Conservation (phyloP, 2,113 vertebrate genomes). For the Illadopsis cleaveri region DNA sequence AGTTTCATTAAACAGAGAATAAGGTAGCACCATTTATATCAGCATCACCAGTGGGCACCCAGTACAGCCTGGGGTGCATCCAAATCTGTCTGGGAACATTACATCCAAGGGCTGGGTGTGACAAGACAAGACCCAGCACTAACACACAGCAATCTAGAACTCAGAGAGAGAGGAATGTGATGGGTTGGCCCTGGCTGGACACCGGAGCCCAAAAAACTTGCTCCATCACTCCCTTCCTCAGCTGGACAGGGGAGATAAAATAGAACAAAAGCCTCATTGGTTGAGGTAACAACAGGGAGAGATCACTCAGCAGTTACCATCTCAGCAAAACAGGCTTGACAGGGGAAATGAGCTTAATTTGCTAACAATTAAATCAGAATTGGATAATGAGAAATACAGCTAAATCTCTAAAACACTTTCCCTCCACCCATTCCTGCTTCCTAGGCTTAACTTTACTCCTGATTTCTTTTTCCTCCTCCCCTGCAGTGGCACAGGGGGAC, state of each 20-base stretch:
- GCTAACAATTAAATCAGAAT: not conserved
- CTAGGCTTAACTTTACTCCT: not conserved
- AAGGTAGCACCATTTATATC: not conserved
- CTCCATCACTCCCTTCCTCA: not conserved
- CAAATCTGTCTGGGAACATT: not conserved
- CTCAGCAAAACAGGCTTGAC: not conserved
- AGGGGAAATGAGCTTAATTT: not conserved
- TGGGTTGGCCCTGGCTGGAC: not conserved
- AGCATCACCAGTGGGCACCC: not conserved
- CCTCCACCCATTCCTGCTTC: not conserved
- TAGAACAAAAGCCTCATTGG: not conserved
- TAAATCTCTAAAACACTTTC: not conserved
- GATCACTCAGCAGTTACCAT: not conserved
- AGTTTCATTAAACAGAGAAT: constrained; percentile 36
- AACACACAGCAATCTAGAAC: not conserved
- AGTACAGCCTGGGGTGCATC: not conserved
- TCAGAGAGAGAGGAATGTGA: not conserved
- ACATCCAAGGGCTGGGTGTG: not conserved
- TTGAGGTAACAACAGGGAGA: not conserved
- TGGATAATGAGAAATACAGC: not conserved
- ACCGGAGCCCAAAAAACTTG: not conserved
- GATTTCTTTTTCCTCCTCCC: not conserved
- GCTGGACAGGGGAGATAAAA: not conserved
- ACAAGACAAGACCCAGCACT: not conserved
- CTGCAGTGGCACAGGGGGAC: not conserved